A percentile compares a stretch with the other conserved stretches of the same genome.
These are phyloP conservation scores for Aegypius monachus DNA, from an alignment of 2,113 vertebrate genomes.

Conservation along the genomic window DNA sequence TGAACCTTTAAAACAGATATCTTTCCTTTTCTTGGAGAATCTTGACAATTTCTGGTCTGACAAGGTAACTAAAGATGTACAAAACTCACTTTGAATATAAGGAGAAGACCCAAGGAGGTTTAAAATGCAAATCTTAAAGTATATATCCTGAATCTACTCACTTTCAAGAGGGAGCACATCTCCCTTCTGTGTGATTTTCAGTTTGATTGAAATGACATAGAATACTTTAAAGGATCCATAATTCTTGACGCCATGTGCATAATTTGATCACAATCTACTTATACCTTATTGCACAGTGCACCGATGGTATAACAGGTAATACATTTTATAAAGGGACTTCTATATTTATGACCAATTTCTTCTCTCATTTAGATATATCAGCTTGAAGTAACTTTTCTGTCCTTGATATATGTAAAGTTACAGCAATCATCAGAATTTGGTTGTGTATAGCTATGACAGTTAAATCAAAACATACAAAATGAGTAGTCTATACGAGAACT, in stretches of 20 bases:
- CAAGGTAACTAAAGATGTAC: conserved; percentile 41
- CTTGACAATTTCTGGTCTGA: conserved; percentile 54
- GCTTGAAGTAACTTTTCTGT: background rate
- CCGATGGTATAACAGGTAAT: background rate
- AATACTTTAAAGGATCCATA: background rate
- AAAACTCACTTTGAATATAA: background rate
- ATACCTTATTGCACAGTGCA: background rate
- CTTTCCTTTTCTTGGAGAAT: conserved; percentile 56
- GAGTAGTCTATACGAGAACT: background rate
- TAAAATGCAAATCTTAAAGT: conserved; percentile 9
- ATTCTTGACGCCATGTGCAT: background rate
- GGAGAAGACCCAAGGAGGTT: conserved; percentile 3
- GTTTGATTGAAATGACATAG: background rate
- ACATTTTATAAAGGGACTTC: background rate
- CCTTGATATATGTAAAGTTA: background rate
- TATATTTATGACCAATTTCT: background rate
- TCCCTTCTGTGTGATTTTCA: background rate
- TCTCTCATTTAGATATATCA: background rate
- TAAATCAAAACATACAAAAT: background rate
- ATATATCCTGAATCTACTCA: background rate
- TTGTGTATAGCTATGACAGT: background rate
- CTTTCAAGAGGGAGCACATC: background rate
- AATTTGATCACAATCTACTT: background rate
- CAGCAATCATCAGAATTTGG: background rate
- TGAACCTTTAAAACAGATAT: conserved; percentile 77